Evolutionary conservation across 2,888 invertebrate genomes (phyloP), one percentile per base, ranked within the genome.

Genomic region (Sarcophaga variegata): DNA sequence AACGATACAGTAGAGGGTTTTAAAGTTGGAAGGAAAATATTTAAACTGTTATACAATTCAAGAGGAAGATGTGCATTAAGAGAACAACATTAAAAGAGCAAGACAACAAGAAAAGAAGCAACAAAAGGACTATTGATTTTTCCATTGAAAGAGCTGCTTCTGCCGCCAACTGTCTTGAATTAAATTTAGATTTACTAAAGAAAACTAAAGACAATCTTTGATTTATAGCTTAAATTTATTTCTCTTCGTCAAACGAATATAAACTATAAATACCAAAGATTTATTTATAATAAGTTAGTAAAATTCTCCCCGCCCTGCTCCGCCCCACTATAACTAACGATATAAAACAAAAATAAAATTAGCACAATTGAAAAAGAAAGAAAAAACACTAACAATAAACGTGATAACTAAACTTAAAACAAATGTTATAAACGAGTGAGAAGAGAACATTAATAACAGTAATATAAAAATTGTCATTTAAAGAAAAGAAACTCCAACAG

Each of bases 201-300:
- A 87, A 81, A 87, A 87, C 81, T 63, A 87, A 79, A 79, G 87
- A 87, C 72, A 84, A 82, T 87, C 87, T 87, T 84, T 87, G 87
- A 87, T 84, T 87, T 82, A 67, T 81, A 84, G 67, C 49, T 8
- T 62, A 63, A 45, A 47, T 66, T 64, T 27, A n/a, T 37, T 62
- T 49, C 17, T 62, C n/a, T 22, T 3, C 10, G 22, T 64, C 2
- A 20, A 54, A 64, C 20, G 47, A 45, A 25, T 25, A 17, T 67
- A 84, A 12, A 79, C 82, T 86, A 79, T 86, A 83, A 81, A 82
- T 64, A 87, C 87, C 87, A 87, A 87, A 87, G 87, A 87, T 84
- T 71, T 54, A 37, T 37, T 37, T 86, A 70, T 70, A 64, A 66
- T 78, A 84, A 87, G 77, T 47, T 62, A 72, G 71, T 54, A 12